These are phyloP conservation scores for Argya squamiceps DNA, from an alignment of 2,797 vertebrate species.

Conservation along the genomic window DNA sequence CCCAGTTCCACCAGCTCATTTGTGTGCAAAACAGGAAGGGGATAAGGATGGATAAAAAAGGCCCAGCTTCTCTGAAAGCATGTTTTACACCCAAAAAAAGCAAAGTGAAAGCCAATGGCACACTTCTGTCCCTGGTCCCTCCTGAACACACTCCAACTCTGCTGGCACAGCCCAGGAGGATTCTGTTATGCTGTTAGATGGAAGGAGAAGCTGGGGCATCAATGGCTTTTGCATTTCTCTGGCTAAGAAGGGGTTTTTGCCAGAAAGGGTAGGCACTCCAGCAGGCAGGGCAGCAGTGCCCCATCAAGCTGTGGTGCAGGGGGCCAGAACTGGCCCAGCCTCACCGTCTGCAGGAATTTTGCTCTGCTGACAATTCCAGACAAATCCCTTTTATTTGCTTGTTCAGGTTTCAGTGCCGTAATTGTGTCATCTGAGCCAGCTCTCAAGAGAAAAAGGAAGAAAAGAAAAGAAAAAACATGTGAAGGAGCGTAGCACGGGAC, in stretches of 20 bases:
- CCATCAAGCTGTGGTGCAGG: not conserved
- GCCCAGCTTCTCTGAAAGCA: not conserved
- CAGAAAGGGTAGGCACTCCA: not conserved
- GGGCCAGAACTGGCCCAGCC: not conserved
- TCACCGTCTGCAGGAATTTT: not conserved
- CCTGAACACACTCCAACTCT: rapidly evolving
- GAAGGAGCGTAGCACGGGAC: not conserved
- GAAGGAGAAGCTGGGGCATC: not conserved
- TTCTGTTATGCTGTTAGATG: not conserved
- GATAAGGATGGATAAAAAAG: not conserved
- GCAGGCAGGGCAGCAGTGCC: not conserved
- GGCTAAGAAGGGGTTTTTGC: not conserved
- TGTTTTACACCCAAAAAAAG: not conserved
- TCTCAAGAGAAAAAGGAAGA: not conserved
- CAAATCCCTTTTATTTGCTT: constrained; percentile 56
- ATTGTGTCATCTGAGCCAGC: not conserved
- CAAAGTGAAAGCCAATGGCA: not conserved
- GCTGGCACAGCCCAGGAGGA: not conserved
- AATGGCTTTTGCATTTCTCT: not conserved
- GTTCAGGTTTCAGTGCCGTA: constrained; percentile 5
- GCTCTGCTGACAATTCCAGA: constrained; percentile 16
- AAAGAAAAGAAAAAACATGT: not conserved
- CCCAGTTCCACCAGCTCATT: not conserved
- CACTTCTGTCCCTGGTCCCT: not conserved
- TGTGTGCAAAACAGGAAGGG: not conserved